These are phyloP conservation scores for Pandion haliaetus DNA, from an alignment of 2,113 vertebrate species.

Conservation along the genomic window DNA sequence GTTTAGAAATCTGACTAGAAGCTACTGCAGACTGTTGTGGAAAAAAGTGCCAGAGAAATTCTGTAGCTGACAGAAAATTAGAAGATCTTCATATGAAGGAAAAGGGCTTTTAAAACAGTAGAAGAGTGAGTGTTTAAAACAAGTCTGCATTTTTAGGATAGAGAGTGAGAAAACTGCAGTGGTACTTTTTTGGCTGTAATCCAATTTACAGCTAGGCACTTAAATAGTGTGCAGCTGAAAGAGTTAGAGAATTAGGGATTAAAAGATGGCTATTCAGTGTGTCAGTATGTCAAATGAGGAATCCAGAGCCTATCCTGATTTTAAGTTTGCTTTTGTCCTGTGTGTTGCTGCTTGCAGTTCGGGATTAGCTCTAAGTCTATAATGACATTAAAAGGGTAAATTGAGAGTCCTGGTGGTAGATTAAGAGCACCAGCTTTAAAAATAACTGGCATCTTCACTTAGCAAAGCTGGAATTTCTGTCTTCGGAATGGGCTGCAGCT, in stretches of 20 bases:
- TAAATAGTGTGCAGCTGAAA: slow-evolving; percentile 14
- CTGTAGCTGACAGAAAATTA: neutral
- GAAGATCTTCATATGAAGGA: neutral
- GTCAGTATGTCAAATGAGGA: slow-evolving; percentile 7
- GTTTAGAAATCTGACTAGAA: neutral
- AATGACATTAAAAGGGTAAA: slow-evolving; percentile 50
- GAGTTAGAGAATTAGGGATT: slow-evolving; percentile 22
- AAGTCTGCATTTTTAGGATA: neutral
- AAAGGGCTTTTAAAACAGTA: neutral
- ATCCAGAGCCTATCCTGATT: slow-evolving; percentile 5
- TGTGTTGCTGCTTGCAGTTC: neutral
- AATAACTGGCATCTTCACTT: neutral
- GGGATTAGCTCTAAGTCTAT: slow-evolving; percentile 38
- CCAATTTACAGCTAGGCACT: neutral
- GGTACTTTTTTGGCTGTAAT: neutral
- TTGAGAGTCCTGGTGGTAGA: slow-evolving; percentile 1
- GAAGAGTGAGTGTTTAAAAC: neutral
- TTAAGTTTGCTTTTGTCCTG: slow-evolving; percentile 4
- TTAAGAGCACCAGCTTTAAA: slow-evolving; percentile 16
- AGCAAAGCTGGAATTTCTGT: neutral
- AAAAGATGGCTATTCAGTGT: slow-evolving; percentile 39
- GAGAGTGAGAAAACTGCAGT: neutral
- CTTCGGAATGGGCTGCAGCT: neutral
- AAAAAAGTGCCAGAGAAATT: neutral
- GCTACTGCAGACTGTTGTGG: neutral